phyloP scores from a whole-genome alignment of 2,888 invertebrate genomes.

The Phengaris arion region DNA sequence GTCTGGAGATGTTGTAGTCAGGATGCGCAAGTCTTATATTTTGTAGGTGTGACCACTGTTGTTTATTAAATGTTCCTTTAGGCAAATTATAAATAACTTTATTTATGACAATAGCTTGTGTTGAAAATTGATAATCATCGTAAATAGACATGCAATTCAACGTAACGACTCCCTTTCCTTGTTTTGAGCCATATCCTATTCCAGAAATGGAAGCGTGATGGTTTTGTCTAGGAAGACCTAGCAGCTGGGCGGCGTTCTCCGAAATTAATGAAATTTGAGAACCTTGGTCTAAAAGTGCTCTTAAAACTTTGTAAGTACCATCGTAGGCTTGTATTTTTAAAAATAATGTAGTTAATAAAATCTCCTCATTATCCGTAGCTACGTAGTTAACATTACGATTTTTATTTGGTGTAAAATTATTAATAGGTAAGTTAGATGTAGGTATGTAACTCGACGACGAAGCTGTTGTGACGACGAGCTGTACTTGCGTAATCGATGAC shows the following conservation, averaged over 20 bases:
- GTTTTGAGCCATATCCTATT: no score
- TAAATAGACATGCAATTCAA: no score
- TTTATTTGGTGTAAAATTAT: slow-evolving; percentile 8
- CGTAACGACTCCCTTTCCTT: no score
- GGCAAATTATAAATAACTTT: no score
- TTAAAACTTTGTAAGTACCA: background rate
- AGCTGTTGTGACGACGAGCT: no score
- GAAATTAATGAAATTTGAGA: slow-evolving; percentile 1
- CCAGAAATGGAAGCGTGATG: background rate
- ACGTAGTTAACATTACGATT: slow-evolving; percentile 24
- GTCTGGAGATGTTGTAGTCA: background rate
- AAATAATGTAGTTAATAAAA: background rate
- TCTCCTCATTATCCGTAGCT: slow-evolving; percentile 23
- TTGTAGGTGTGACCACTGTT: no score
- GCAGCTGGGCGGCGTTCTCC: background rate
- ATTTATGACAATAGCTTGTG: no score
- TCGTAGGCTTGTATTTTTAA: slow-evolving; percentile 9
- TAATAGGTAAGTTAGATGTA: background rate
- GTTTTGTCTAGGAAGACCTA: background rate
- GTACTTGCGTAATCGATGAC: slow-evolving; percentile 25
- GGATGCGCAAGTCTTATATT: background rate
- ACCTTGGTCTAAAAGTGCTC: background rate
- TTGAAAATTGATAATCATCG: no score
- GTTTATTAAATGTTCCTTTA: no score
- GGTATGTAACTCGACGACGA: background rate